Evolutionary conservation across 23 tunicate species (phyloP).

Genomic region (Botrylloides violaceus): DNA sequence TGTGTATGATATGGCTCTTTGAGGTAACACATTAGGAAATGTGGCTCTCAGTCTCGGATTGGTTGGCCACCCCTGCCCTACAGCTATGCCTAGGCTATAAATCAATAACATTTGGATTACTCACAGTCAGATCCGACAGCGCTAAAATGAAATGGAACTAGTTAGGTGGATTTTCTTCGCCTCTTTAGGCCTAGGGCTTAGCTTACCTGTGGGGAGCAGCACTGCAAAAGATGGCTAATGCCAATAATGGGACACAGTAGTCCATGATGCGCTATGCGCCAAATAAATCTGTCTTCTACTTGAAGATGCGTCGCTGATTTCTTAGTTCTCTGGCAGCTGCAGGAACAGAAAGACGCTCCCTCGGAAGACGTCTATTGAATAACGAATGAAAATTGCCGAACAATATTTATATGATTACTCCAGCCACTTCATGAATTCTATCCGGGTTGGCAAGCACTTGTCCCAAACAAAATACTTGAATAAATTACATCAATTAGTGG

Average conservation of each 20-base stretch:
- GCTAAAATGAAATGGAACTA: conserved; percentile 27
- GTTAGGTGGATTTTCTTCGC: background rate
- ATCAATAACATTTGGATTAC: conserved; percentile 10
- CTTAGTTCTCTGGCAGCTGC: background rate
- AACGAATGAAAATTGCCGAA: background rate
- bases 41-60: no score
- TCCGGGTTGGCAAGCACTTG: conserved; percentile 2
- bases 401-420: background rate
- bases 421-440: background rate
- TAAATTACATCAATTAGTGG: background rate
- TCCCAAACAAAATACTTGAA: background rate
- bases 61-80: no score
- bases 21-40: no score
- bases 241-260: conserved; percentile 21
- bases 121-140: conserved; percentile 59
- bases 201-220: conserved; percentile 94
- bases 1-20: no score
- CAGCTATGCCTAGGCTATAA: no score
- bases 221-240: conserved; percentile 59
- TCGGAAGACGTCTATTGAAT: conserved; percentile 10
- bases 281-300: background rate
- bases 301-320: conserved; percentile 5
- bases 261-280: conserved; percentile 27
- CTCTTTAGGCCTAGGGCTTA: background rate
- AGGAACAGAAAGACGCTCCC: conserved; percentile 15